These are phyloP conservation scores for Etia nguti DNA, from an alignment of 2,113 vertebrate genomes.

Conservation along the genomic window DNA sequence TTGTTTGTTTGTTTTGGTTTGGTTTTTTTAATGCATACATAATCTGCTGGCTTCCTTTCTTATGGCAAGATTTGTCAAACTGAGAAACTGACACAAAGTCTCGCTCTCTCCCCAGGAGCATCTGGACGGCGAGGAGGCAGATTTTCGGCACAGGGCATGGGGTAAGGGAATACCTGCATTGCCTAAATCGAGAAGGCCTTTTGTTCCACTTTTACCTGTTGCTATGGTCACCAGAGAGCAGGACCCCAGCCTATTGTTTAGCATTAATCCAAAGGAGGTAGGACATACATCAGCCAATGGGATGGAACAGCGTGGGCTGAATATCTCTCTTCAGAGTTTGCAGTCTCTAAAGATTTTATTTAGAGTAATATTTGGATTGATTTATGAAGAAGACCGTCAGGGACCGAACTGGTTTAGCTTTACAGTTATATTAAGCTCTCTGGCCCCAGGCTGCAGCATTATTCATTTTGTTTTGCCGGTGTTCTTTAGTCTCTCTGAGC, in stretches of 20 bases:
- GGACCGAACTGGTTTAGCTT: background rate
- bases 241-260: slow-evolving; percentile 57
- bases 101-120: slow-evolving; percentile 21
- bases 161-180: slow-evolving; percentile 78
- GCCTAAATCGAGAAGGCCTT: slow-evolving; percentile 37
- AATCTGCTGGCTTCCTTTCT: background rate
- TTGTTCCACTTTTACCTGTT: slow-evolving; percentile 61
- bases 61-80: slow-evolving; percentile 55
- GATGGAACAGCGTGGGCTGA: background rate
- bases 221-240: slow-evolving; percentile 68
- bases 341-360: slow-evolving; percentile 16
- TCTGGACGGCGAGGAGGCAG: slow-evolving; percentile 83
- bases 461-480: background rate
- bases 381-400: background rate
- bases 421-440: background rate
- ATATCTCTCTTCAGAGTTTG: background rate
- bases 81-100: background rate
- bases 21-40: background rate
- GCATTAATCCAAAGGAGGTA: slow-evolving; percentile 47
- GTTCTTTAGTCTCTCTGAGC: background rate
- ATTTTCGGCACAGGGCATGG: slow-evolving; percentile 98
- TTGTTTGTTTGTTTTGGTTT: background rate
- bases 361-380: slow-evolving; percentile 8
- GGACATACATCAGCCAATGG: slow-evolving; percentile 26
- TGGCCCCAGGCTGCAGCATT: background rate